These are phyloP conservation scores for Drosophila histrio DNA, from an alignment of 2,888 invertebrate genomes.

Conservation along the genomic window DNA sequence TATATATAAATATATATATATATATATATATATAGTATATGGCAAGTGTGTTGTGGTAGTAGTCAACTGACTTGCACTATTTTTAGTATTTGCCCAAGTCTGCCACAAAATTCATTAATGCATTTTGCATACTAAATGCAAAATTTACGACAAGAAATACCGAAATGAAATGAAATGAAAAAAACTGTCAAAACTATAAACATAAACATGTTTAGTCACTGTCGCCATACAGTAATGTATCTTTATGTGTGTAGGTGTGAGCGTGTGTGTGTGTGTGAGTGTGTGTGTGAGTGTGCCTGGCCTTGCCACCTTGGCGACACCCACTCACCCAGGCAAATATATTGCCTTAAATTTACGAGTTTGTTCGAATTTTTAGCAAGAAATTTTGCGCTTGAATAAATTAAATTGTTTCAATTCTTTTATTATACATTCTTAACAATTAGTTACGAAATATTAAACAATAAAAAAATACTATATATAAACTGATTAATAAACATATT, in stretches of 20 bases:
- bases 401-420: constrained; percentile 7
- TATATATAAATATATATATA: constrained; percentile 25
- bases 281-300: constrained; percentile 43
- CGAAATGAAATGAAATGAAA: constrained; percentile 5
- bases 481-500: not conserved
- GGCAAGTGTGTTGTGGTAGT: constrained; percentile 18
- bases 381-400: constrained; percentile 16
- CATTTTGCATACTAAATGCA: constrained; percentile 50
- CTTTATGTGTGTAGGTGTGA: not conserved
- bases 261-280: constrained; percentile 7
- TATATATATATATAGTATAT: constrained; percentile 5
- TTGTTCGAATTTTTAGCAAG: constrained; percentile 7
- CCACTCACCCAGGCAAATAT: constrained; percentile 55
- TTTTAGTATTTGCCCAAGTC: constrained; percentile 67
- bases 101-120: constrained; percentile 57
- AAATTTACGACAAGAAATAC: constrained; percentile 18
- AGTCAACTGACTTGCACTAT: constrained; percentile 75
- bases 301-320: constrained; percentile 72
- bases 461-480: not conserved
- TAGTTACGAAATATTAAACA: constrained; percentile 15
- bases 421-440: constrained; percentile 5
- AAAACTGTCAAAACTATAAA: constrained; percentile 56
- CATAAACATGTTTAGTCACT: constrained; percentile 61
- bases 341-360: constrained; percentile 25
- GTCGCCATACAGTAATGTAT: constrained; percentile 59